phyloP scores from a whole-genome alignment of 2,888 invertebrate species.

The Penaeus monodon region DNA sequence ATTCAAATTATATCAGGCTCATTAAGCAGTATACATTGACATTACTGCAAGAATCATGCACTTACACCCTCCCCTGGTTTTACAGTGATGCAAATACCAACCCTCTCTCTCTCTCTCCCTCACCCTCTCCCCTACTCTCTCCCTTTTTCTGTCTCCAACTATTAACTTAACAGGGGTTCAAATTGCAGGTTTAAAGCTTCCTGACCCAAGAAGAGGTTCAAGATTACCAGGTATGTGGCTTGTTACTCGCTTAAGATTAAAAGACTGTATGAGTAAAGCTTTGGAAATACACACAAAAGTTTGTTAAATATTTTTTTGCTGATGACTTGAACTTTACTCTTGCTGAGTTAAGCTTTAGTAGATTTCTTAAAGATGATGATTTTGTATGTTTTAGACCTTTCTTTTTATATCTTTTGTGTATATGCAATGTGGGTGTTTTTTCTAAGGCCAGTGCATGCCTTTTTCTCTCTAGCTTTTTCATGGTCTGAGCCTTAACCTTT shows the following conservation, averaged over 20 bases:
- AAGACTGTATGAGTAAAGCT: not conserved
- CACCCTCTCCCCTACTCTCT: not conserved
- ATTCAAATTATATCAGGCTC: not conserved
- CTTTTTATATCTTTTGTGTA: no score
- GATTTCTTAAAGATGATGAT: no score
- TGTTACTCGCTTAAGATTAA: slow-evolving; percentile 24
- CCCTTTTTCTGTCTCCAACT: slow-evolving; percentile 19
- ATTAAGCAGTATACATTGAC: slow-evolving; percentile 21
- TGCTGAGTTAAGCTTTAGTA: no score
- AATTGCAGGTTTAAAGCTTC: slow-evolving; percentile 60
- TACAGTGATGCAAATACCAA: slow-evolving; percentile 7
- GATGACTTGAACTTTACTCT: no score
- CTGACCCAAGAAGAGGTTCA: slow-evolving; percentile 53
- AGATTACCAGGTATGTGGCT: slow-evolving; percentile 57
- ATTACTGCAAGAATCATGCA: slow-evolving; percentile 39
- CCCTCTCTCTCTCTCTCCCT: slow-evolving; percentile 14
- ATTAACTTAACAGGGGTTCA: slow-evolving; percentile 52
- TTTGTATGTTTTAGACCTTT: no score
- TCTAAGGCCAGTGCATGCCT: no score
- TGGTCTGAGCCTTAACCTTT: no score
- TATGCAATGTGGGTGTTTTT: no score
- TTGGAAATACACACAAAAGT: no score
- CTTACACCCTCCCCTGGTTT: slow-evolving; percentile 8
- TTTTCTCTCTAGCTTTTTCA: no score
- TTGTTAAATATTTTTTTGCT: no score